phyloP scores from a whole-genome alignment of 2,113 vertebrate species.

The Plecturocebus donacophilus region DNA sequence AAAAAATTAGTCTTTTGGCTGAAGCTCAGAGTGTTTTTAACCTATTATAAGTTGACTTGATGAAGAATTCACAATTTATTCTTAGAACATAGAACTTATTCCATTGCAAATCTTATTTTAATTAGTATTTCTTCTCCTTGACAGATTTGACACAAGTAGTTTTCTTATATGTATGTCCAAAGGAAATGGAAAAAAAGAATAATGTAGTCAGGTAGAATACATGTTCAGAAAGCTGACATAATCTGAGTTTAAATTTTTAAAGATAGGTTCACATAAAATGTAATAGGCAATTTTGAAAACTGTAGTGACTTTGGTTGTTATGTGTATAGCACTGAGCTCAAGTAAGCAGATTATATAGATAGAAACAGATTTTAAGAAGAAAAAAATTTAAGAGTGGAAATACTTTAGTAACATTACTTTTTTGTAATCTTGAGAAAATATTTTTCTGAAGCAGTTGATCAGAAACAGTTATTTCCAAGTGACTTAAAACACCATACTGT shows the following conservation, averaged over 20 bases:
- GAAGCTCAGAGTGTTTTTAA: background rate
- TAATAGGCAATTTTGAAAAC: slow-evolving; percentile 1
- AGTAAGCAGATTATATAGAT: background rate
- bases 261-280: background rate
- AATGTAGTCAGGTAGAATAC: background rate
- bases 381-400: background rate
- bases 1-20: background rate
- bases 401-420: background rate
- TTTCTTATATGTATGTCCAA: slow-evolving; percentile 13
- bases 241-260: slow-evolving; percentile 19
- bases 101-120: background rate
- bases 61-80: slow-evolving; percentile 28
- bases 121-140: slow-evolving; percentile 25
- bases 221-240: slow-evolving; percentile 27
- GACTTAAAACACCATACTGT: background rate
- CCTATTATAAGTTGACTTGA: background rate
- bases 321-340: background rate
- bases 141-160: slow-evolving; percentile 21
- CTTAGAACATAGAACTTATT: slow-evolving; percentile 31
- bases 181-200: slow-evolving; percentile 28
- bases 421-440: slow-evolving; percentile 15
- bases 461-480: slow-evolving; percentile 11
- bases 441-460: background rate
- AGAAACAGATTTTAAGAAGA: slow-evolving; percentile 2
- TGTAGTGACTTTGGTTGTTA: background rate